Base-by-base conservation (phyloP, 2,888 invertebrate genomes). In the Pandemis corylana region DNA sequence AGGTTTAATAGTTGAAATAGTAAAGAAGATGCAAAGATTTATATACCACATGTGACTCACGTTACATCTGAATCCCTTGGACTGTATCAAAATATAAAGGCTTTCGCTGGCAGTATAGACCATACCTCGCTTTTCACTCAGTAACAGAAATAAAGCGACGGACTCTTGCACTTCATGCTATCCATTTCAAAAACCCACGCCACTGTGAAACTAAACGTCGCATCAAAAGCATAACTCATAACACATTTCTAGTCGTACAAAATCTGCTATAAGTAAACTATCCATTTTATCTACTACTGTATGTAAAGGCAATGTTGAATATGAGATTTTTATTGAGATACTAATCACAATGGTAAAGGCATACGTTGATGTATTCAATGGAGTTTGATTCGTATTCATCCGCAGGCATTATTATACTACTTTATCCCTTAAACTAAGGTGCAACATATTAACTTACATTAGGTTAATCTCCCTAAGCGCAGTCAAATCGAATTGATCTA, bases 401-500 rank as follows among this genome's bases (percentile, higher is more conserved):
- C 68, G 77, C 76, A 65, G 75, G 65, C 71, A 72, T 69, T 59
- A 77, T 66, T 82, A 79, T 80, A 78, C 76, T 78, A 83, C 78
- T 76, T 79, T 82, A 84, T 85, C 85, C 80, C 88, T 90, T 88
- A 89, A 86, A 86, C 82, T 88, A 87, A 87, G 80, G 87, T 92
- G 90, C 89, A 88, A 89, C 87, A 85, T 84, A 85, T 86, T 87
- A 82, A 87, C 91, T 91, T 92, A 91, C 81, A 85, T 83, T 89
- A 89, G 80, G 85, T 91, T 91, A 91, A 91, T 91, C 91, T 91
- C 90, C 88, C 89, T 90, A 90, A 86, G 85, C 89, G 87, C 91
- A 92, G 91, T 93, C 92, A 89, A 89, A 89, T 90, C 88, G 87
- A 89, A 90, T 90, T 90, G 87, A 89, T 89, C 90, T 92, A 92